Conservation (phyloP, 1,140 invertebrate species). For the Nasonia vitripennis region DNA sequence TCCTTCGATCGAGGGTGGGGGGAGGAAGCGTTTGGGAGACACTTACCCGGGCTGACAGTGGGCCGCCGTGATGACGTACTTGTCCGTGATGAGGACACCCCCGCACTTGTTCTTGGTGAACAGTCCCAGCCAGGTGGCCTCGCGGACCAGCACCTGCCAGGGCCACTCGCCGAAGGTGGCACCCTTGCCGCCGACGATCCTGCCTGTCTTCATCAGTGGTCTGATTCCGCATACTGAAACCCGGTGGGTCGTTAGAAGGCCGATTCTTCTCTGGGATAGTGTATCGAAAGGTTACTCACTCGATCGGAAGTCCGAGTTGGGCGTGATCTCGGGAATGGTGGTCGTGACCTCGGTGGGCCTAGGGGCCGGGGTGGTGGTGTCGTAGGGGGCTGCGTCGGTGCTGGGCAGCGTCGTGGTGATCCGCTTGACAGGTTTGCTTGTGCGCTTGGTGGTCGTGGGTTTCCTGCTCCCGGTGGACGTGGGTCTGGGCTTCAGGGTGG, state of each 20-base stretch:
- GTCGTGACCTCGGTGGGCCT: slow-evolving; percentile 17
- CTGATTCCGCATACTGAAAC: slow-evolving; percentile 90
- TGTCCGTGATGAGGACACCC: slow-evolving; percentile 90
- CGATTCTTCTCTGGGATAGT: not conserved
- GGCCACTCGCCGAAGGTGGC: slow-evolving; percentile 92
- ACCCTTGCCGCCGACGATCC: slow-evolving; percentile 93
- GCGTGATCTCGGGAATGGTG: slow-evolving; percentile 41
- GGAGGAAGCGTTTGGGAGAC: not conserved
- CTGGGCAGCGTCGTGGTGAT: slow-evolving; percentile 49
- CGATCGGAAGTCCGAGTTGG: slow-evolving; percentile 42
- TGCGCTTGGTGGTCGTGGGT: slow-evolving; percentile 61
- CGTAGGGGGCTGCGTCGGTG: not conserved
- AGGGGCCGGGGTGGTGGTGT: not conserved
- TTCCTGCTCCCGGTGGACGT: slow-evolving; percentile 65
- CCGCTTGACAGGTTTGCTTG: slow-evolving; percentile 64
- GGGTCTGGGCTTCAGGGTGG: slow-evolving; percentile 67
- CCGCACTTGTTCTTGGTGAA: slow-evolving; percentile 98
- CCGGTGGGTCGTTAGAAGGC: not conserved
- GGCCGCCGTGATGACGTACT: slow-evolving; percentile 92
- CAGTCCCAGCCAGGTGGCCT: slow-evolving; percentile 93
- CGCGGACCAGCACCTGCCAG: slow-evolving; percentile 94
- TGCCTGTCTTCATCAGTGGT: slow-evolving; percentile 85
- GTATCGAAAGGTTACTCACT: slow-evolving; percentile 30
- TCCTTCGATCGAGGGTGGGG: not conserved
- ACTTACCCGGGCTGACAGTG: slow-evolving; percentile 95